Conservation (phyloP, 2,797 vertebrate genomes). For the Carapus acus region DNA sequence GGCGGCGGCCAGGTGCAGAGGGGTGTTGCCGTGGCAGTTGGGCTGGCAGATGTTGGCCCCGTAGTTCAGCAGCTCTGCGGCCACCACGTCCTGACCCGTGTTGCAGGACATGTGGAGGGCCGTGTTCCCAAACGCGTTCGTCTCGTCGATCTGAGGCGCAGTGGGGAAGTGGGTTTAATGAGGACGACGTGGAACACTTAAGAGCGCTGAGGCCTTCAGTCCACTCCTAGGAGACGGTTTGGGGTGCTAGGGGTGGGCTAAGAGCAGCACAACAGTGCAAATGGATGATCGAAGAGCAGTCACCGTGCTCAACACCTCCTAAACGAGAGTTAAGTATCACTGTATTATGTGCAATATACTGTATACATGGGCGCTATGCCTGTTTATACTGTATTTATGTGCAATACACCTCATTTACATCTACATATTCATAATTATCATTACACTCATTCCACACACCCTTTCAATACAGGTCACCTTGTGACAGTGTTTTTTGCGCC, state of each 20-base stretch:
- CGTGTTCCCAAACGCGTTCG: conserved; percentile 86
- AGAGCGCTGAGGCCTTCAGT: neutral
- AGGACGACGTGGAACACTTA: neutral
- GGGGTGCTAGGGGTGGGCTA: neutral
- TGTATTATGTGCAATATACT: too few species aligned
- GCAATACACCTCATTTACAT: too few species aligned
- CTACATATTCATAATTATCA: too few species aligned
- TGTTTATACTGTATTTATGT: too few species aligned
- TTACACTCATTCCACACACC: too few species aligned
- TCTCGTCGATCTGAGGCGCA: conserved; percentile 79
- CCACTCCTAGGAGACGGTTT: neutral
- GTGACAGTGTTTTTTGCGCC: too few species aligned
- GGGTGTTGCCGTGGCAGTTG: conserved; percentile 84
- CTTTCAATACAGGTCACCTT: too few species aligned
- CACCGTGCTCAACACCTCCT: too few species aligned
- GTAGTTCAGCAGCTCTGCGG: conserved; percentile 86
- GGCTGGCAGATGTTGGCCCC: conserved; percentile 91
- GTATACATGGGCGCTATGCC: too few species aligned
- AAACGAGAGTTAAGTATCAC: too few species aligned
- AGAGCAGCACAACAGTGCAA: neutral
- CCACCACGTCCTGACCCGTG: conserved; percentile 86
- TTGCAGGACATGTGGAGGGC: conserved; percentile 95
- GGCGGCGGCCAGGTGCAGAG: conserved; percentile 88
- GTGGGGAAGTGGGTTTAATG: neutral
- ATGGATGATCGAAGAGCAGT: neutral